phyloP scores from a whole-genome alignment of 2,797 vertebrate species.

The Falco cherrug region DNA sequence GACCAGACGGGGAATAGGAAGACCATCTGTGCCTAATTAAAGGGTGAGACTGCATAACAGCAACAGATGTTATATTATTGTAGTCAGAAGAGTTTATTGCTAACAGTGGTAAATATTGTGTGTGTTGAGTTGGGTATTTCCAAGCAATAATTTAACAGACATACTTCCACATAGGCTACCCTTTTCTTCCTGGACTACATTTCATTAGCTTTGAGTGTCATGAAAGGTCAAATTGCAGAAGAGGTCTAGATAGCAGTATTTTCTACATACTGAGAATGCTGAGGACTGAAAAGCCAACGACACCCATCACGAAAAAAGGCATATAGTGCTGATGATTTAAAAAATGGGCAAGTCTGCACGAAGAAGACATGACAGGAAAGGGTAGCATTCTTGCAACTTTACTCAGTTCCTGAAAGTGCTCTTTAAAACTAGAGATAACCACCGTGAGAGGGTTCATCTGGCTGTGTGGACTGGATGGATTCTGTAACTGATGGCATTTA shows the following conservation, averaged over 20 bases:
- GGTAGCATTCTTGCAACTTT: background rate
- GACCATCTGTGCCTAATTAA: slow-evolving; percentile 54
- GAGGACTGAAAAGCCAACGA: background rate
- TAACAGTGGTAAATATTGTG: slow-evolving; percentile 30
- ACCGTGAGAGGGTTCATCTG: background rate
- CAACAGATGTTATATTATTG: slow-evolving; percentile 48
- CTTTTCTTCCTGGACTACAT: background rate
- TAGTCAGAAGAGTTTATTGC: slow-evolving; percentile 45
- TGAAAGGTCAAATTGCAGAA: background rate
- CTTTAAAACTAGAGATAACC: background rate
- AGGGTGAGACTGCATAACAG: slow-evolving; percentile 31
- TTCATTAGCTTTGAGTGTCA: background rate
- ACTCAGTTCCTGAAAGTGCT: background rate
- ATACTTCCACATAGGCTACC: background rate
- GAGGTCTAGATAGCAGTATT: background rate
- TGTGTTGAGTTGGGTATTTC: background rate
- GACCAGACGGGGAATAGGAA: background rate
- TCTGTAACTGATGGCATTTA: background rate
- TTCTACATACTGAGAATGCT: background rate
- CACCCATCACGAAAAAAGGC: background rate
- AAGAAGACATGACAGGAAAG: background rate
- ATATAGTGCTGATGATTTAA: background rate
- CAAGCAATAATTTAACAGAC: slow-evolving; percentile 12
- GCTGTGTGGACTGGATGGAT: accelerated
- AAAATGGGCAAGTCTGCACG: background rate